Evolutionary conservation across 2,797 vertebrate genomes (phyloP).

Genomic region (Menidia menidia): DNA sequence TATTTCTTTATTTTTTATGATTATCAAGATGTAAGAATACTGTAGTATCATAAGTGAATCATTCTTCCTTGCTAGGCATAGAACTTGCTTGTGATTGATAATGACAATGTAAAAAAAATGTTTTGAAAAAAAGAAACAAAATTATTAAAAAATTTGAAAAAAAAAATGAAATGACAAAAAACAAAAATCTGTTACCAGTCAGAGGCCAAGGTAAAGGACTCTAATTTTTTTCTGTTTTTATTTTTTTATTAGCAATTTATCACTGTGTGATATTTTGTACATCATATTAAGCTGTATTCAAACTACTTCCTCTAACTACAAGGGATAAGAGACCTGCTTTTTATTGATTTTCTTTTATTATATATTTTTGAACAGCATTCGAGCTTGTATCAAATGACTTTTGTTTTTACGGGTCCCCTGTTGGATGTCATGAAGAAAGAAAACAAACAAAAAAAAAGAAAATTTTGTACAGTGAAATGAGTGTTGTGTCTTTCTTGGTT

Average conservation of each 20-base stretch:
- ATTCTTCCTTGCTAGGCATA: slow-evolving; percentile 82
- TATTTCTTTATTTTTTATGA: slow-evolving; percentile 73
- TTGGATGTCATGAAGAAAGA: slow-evolving; percentile 84
- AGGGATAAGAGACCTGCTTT: slow-evolving; percentile 84
- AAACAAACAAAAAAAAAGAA: slow-evolving; percentile 80
- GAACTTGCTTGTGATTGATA: slow-evolving; percentile 85
- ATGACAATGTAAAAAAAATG: slow-evolving; percentile 79
- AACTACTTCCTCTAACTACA: slow-evolving; percentile 83
- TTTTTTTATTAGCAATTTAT: slow-evolving; percentile 88
- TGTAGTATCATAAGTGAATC: slow-evolving; percentile 81
- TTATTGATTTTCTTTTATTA: slow-evolving; percentile 83
- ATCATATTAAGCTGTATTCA: slow-evolving; percentile 87
- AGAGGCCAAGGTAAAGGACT: slow-evolving; percentile 84
- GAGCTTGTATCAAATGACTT: slow-evolving; percentile 84
- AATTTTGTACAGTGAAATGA: slow-evolving; percentile 84
- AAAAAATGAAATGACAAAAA: slow-evolving; percentile 21
- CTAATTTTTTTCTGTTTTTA: slow-evolving; percentile 81
- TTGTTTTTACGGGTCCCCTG: slow-evolving; percentile 81
- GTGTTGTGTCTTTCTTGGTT: slow-evolving; percentile 29
- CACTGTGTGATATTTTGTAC: slow-evolving; percentile 95
- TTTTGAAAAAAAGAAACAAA: slow-evolving; percentile 64
- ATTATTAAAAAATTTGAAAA: slow-evolving; percentile 57
- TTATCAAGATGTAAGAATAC: slow-evolving; percentile 83
- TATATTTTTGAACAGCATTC: slow-evolving; percentile 84
- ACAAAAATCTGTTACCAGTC: slow-evolving; percentile 72